Percentiles rank a stretch among this genome's conserved stretches.
Evolutionary conservation across 2,888 invertebrate species (phyloP).

Genomic region (Chrysomela aeneicollis): DNA sequence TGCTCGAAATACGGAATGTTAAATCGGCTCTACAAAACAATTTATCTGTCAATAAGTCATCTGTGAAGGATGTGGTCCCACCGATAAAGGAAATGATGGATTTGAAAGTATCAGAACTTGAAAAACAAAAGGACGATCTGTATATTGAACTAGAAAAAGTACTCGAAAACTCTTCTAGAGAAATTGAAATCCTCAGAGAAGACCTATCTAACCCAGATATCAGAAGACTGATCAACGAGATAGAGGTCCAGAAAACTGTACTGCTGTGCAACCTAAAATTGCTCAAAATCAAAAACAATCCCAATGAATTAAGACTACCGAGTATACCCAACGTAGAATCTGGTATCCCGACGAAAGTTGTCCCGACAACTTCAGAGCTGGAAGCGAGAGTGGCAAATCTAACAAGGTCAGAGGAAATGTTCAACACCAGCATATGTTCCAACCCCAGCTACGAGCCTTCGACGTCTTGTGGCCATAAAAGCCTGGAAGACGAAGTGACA

Average conservation of each 20-base stretch:
- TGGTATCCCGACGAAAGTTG: background rate
- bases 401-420: background rate
- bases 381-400: slow-evolving; percentile 10
- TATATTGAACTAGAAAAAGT: slow-evolving; percentile 37
- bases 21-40: slow-evolving; percentile 23
- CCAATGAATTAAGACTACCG: background rate
- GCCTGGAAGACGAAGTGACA: slow-evolving; percentile 28
- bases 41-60: slow-evolving; percentile 9
- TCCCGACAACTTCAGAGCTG: slow-evolving; percentile 19
- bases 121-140: slow-evolving; percentile 37
- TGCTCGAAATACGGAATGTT: slow-evolving; percentile 23
- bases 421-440: background rate
- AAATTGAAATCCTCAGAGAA: slow-evolving; percentile 37
- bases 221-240: slow-evolving; percentile 41
- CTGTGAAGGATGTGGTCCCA: slow-evolving; percentile 12
- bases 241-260: slow-evolving; percentile 44
- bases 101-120: slow-evolving; percentile 39
- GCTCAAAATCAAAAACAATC: slow-evolving; percentile 28
- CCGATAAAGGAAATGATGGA: slow-evolving; percentile 33
- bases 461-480: slow-evolving; percentile 18
- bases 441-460: slow-evolving; percentile 12
- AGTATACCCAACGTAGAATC: background rate
- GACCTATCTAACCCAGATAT: slow-evolving; percentile 41
- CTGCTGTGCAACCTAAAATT: slow-evolving; percentile 41
- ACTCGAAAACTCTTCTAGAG: slow-evolving; percentile 37